Evolutionary conservation across 30 jellyfish, hydroid and myxozoan genomes (phyloP), one percentile per base, ranked within the genome.

Genomic region (Hydractinia echinata): DNA sequence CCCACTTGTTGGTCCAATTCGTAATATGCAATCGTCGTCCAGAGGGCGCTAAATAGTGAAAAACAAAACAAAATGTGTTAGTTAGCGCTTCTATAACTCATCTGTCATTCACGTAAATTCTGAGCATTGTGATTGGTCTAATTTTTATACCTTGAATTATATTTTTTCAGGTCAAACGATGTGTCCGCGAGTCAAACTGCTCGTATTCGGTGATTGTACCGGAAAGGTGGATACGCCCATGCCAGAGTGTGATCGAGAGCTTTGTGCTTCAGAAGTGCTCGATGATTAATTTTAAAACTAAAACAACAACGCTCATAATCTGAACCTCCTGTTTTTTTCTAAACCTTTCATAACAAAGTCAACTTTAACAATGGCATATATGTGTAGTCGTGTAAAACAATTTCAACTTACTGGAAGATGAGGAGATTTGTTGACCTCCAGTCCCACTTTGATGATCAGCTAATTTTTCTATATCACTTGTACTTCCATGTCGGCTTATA

Each of bases 1-100:
- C 97, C 97, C 18, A 91, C 97, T 79, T 86, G 96, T 53, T 86
- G 97, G 68, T 91, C 96, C 16, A 91, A 95, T 58, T 91, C 97
- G 88, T 91, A 87, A 55, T 91, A 91, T 7, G 96, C 96, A 48
- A 91, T 84, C 6, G 97, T 82, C 10, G 89, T 73, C 97, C 97
- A 91, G 70, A 82, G 6, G 96, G 96, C 4, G 94, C 97, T 86
- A 82, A 48, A 58, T n/a, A 30, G 2, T 30, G 44, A 30, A 14
- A 77, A 68, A 51, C 1, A 13, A 76, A 30, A 30, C 44, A 30
- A 30, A 30, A 30, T 30, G 44, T 30, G 44, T 0, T 30, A 30
- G n/a, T n/a, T n/a, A n/a, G 30, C 30, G 19, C 7, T 15, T 44
- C 1, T 44, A 14, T 60, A 10, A 14, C 49, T 56, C 10, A 61